Base-by-base conservation (phyloP, 2,888 invertebrate species). In the Salpingus planirostris region DNA sequence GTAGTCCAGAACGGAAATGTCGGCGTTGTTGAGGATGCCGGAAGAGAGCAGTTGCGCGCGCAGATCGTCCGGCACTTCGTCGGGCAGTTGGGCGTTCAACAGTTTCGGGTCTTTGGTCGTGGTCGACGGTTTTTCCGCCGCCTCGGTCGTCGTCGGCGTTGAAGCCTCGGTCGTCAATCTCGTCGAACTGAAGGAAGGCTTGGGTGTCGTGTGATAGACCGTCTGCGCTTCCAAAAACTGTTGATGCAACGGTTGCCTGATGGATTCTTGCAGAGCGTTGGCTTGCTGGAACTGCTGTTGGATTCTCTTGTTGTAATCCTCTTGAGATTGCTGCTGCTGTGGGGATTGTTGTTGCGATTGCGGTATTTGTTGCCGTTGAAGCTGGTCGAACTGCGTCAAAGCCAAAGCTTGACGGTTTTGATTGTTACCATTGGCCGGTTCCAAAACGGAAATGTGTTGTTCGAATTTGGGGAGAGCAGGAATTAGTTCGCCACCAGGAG, bases 51-150 rank as follows among this genome's bases (percentile, higher is more conserved):
- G 65, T 52, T 90, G 89, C 55, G 86, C 76, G 22, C 88, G 72
- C 25, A 90, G 69, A 49, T 90, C 89, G 44, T 87, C 88, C 3
- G 90, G 90, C 3, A 89, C 88, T 68, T 90, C 89, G 50, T 87
- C 88, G 7, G 90, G 90, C 24, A 90, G 65, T 46, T 72, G 66
- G 23, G 65, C 60, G 44, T 76, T 71, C 36, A 73, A 59, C 21
- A 71, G 67, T 52, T 70, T 73, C 29, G 70, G 69, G 47, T 75
- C 76, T 48, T 57, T 56, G 1, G 60, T 61, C 1, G 66, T 64
- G 14, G 66, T 66, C 2, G 61, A 55, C 6, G 60, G 61, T 31
- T 66, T 57, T 44, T 66, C 65, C 2, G 69, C 67, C 32, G 70
- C 71, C 1, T 65, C 55, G 1, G 70, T 66, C 24, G 71, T 65